Evolutionary conservation across 2,888 invertebrate species (phyloP).

Genomic region (Cordylochernes scorpioides): DNA sequence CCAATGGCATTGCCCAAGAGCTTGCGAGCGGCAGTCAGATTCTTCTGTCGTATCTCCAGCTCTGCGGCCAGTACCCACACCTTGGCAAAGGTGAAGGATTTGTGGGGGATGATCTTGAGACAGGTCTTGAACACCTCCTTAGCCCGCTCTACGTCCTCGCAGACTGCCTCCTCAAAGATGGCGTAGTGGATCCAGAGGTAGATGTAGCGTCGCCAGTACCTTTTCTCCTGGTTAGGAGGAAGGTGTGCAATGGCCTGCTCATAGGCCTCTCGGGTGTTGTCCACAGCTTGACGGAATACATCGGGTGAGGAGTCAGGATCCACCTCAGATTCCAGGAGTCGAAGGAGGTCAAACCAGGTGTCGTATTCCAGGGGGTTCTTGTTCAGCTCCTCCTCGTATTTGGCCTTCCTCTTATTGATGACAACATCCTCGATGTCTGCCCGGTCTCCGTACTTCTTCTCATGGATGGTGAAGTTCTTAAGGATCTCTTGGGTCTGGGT

Average conservation of each 20-base stretch:
- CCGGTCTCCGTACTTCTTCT: slow-evolving; percentile 91
- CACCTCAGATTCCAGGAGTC: slow-evolving; percentile 55
- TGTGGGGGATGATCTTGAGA: slow-evolving; percentile 79
- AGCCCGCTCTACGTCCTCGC: slow-evolving; percentile 58
- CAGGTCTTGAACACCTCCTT: slow-evolving; percentile 69
- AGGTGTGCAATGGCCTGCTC: slow-evolving; percentile 93
- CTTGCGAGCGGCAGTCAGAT: slow-evolving; percentile 62
- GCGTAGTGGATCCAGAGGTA: slow-evolving; percentile 99
- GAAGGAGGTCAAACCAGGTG: slow-evolving; percentile 95
- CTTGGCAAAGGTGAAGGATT: slow-evolving; percentile 91
- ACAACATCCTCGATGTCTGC: slow-evolving; percentile 87
- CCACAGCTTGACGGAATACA: no score
- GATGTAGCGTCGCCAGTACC: slow-evolving; percentile 84
- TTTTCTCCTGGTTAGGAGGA: slow-evolving; percentile 65
- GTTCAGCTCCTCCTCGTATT: slow-evolving; percentile 80
- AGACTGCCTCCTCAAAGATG: slow-evolving; percentile 77
- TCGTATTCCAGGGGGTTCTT: slow-evolving; percentile 92
- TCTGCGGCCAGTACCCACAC: slow-evolving; percentile 90
- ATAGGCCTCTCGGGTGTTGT: slow-evolving; percentile 72
- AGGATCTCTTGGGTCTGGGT: slow-evolving; percentile 71
- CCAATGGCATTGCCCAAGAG: slow-evolving; percentile 80
- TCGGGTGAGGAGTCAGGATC: no score
- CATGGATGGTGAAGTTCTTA: slow-evolving; percentile 89
- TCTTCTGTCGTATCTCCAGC: slow-evolving; percentile 84
- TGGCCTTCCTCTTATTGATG: slow-evolving; percentile 80